phyloP scores from a whole-genome alignment of 2,797 vertebrate species.

The Mormyrops attenuatus region DNA sequence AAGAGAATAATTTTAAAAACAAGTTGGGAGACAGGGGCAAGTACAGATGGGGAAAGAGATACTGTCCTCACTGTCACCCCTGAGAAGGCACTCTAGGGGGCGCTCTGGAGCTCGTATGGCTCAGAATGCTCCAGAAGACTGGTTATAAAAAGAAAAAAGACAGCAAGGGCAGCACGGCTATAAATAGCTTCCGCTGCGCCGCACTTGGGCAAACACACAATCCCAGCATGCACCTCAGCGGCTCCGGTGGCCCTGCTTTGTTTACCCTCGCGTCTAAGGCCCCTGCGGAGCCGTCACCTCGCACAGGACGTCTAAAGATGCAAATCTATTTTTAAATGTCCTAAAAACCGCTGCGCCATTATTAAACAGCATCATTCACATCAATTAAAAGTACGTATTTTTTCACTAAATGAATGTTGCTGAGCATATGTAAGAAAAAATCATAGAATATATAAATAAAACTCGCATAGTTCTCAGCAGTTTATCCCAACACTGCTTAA shows the following conservation, averaged over 20 bases:
- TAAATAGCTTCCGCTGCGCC: background rate
- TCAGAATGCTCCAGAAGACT: background rate
- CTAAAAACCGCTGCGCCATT: background rate
- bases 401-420: background rate
- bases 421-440: background rate
- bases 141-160: background rate
- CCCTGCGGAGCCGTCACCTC: background rate
- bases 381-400: background rate
- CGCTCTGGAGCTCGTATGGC: background rate
- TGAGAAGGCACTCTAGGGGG: background rate
- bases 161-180: background rate
- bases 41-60: background rate
- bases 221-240: constrained; percentile 5
- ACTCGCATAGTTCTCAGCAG: background rate
- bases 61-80: background rate
- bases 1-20: background rate
- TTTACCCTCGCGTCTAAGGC: background rate
- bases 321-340: background rate
- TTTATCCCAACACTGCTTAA: background rate
- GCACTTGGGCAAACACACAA: constrained; percentile 10
- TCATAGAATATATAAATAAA: background rate
- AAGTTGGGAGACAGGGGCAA: background rate
- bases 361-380: background rate
- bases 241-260: background rate
- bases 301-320: background rate